Evolutionary conservation across 2,113 vertebrate genomes (phyloP).

Genomic region (Heptranchias perlo): DNA sequence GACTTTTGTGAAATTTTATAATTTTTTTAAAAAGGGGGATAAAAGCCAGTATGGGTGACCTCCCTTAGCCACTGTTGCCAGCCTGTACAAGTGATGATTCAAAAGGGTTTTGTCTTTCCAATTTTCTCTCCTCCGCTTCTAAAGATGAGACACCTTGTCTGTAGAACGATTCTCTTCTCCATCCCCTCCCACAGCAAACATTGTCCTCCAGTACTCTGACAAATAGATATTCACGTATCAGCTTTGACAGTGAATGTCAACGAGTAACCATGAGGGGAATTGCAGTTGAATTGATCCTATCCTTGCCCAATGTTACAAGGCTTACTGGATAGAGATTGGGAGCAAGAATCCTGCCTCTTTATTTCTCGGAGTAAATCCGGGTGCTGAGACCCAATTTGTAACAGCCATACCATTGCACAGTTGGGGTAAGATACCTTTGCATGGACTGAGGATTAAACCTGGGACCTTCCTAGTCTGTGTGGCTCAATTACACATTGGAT

Average conservation of each 20-base stretch:
- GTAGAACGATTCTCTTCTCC: not conserved
- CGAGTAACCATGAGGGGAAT: not conserved
- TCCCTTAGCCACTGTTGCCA: not conserved
- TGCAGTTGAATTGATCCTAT: not conserved
- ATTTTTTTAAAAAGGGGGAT: not conserved
- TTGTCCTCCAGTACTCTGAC: not conserved
- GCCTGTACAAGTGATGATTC: not conserved
- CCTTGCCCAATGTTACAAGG: not conserved
- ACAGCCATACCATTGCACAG: not conserved
- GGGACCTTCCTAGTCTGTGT: not conserved
- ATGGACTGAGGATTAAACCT: not conserved
- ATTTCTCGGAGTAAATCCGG: not conserved
- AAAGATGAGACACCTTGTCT: not conserved
- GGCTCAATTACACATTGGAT: not conserved
- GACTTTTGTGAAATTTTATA: not conserved
- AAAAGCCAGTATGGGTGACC: not conserved
- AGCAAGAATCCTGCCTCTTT: not conserved
- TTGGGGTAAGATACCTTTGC: no score
- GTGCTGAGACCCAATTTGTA: not conserved
- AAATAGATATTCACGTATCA: not conserved
- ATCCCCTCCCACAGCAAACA: not conserved
- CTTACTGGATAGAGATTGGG: not conserved
- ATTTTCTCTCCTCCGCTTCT: not conserved
- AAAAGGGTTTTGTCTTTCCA: not conserved
- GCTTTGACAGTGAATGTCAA: not conserved